Base-by-base conservation (phyloP, 2,113 vertebrate genomes). In the Cyprinus carpio region DNA sequence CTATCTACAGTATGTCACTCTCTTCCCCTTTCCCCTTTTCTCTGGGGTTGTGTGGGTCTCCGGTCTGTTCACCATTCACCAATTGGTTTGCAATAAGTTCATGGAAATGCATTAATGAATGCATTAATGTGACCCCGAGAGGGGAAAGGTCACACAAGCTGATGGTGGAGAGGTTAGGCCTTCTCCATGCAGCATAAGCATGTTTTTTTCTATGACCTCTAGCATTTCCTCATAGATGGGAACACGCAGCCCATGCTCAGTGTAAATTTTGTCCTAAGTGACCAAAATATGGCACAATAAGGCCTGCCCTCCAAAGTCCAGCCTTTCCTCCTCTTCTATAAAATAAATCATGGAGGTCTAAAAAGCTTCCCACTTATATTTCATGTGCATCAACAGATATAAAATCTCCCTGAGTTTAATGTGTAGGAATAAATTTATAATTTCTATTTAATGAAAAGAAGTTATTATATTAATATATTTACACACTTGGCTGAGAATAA, bases 61-160 rank as follows among this genome's bases (percentile, higher is more conserved):
- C 37, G n/a, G 37, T 83, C 85, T 86, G 80, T 75, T 87, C 87
- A 85, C 84, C 83, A 83, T 90, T 86, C 83, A 80, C 75, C 86
- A 82, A 86, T 81, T 85, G 86, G 76, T 80, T 87, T 62, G 84
- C 83, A 82, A 89, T 87, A 90, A 86, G 83, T 89, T 85, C 80
- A 46, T 76, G 62, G 71, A 82, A 84, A 86, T 86, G 80, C 89
- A 88, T 88, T 87, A 87, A 87, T 90, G 84, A 86, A 87, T 84
- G 71, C 84, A 87, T 88, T 87, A 81, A 86, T 84, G 83, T 76
- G 89, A 64, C 86, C 78, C 84, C 43, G 86, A 85, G 51, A 58
- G 75, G 60, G 62, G 56, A 87, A 65, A 71, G 27, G 43, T 54
- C 49, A 84, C 18, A 49, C 20, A 60, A 37, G 54, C 46, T 29